A percentile compares a stretch with the other conserved stretches of the same genome.
phyloP scores from a whole-genome alignment of 2,113 vertebrate species.

The Tenrec ecaudatus region DNA sequence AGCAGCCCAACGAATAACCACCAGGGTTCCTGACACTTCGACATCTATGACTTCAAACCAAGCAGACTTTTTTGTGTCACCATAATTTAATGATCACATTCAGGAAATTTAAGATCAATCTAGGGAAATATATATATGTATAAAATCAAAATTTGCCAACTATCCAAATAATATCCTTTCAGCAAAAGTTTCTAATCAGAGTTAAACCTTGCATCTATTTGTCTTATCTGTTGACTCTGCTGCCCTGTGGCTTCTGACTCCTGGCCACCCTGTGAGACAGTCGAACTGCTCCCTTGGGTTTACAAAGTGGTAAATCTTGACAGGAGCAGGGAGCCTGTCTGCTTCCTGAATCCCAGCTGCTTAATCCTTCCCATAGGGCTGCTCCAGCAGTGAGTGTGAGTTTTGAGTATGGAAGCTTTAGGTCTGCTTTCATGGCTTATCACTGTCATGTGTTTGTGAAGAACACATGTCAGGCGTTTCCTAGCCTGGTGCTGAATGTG shows the following conservation, averaged over 20 bases:
- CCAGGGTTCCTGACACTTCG: no score
- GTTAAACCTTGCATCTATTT: background rate
- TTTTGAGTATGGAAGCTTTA: background rate
- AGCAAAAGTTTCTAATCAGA: background rate
- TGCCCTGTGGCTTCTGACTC: no score
- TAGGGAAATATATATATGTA: background rate
- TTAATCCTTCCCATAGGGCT: background rate
- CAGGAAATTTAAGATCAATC: background rate
- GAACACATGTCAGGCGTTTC: background rate
- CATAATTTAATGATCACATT: slow-evolving; percentile 1
- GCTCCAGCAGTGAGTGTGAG: no score
- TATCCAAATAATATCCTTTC: background rate
- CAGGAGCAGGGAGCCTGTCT: no score
- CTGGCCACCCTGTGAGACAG: no score
- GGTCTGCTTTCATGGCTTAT: background rate
- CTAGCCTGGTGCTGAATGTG: background rate
- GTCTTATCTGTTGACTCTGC: background rate
- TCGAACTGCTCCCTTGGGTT: no score
- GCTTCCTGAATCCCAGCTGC: background rate
- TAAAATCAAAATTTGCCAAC: slow-evolving; percentile 11
- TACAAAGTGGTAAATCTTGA: no score
- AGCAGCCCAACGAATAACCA: no score
- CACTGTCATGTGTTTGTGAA: background rate
- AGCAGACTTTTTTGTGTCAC: background rate
- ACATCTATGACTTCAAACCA: no score